A percentile compares a stretch with the other conserved stretches of the same genome.
These are phyloP conservation scores for Elegia similella DNA, from an alignment of 2,888 invertebrate species.

Conservation along the genomic window DNA sequence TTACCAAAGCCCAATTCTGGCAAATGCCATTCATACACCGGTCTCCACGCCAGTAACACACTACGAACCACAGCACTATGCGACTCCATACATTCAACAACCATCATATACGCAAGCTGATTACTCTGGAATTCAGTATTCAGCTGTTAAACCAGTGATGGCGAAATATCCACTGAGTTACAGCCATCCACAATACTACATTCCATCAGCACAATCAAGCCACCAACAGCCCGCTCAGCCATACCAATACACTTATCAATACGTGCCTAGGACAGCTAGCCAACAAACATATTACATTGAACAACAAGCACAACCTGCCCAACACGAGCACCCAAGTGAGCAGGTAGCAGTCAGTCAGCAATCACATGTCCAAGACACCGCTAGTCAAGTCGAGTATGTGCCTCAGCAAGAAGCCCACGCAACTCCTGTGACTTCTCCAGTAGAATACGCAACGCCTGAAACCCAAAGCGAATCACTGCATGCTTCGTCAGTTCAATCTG, in stretches of 20 bases:
- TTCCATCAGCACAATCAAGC: constrained; percentile 49
- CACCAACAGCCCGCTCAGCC: constrained; percentile 56
- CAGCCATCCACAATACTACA: constrained; percentile 49
- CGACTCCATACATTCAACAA: constrained; percentile 60
- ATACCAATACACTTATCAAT: constrained; percentile 62
- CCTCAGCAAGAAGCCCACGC: constrained; percentile 44
- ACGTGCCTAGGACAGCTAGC: constrained; percentile 48
- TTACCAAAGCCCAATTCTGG: constrained; percentile 46
- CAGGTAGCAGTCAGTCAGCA: constrained; percentile 26
- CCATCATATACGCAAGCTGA: constrained; percentile 70
- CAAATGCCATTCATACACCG: constrained; percentile 25
- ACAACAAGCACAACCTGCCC: constrained; percentile 33
- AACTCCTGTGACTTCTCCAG: constrained; percentile 31
- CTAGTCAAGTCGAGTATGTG: constrained; percentile 42
- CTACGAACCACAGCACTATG: constrained; percentile 60
- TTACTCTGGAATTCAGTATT: constrained; percentile 71
- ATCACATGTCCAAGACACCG: constrained; percentile 32
- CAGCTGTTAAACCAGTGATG: constrained; percentile 75
- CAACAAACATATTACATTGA: constrained; percentile 54
- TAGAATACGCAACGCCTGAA: constrained; percentile 35
- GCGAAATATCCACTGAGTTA: constrained; percentile 67
- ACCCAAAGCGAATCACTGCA: constrained; percentile 25
- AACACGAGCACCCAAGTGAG: constrained; percentile 14
- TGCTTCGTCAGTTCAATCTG: constrained; percentile 25
- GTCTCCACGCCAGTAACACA: constrained; percentile 35